Evolutionary conservation across 2,797 vertebrate species (phyloP).

Genomic region (Ctenosaura bakeri): DNA sequence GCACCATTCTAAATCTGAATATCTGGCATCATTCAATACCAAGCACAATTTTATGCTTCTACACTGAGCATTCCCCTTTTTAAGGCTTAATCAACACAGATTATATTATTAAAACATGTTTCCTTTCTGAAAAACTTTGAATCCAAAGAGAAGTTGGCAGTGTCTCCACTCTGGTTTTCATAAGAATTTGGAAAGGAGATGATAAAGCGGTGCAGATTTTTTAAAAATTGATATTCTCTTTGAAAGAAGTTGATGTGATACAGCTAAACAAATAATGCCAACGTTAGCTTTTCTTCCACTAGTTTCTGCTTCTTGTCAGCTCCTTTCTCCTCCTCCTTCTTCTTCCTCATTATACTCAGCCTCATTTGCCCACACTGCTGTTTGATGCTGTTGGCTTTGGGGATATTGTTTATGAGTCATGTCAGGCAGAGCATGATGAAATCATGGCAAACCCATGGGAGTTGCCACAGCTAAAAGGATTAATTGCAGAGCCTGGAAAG

Average conservation of each 20-base stretch:
- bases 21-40: no score
- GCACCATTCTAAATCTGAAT: neutral
- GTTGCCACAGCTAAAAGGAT: constrained; percentile 7
- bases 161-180: neutral
- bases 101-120: constrained; percentile 3
- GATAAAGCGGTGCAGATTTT: neutral
- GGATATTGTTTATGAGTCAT: constrained; percentile 5
- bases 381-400: constrained; percentile 23
- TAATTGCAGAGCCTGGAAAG: neutral
- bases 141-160: neutral
- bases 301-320: neutral
- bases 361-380: neutral
- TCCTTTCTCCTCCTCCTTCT: neutral
- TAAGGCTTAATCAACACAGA: constrained; percentile 4
- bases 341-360: neutral
- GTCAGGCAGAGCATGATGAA: constrained; percentile 5
- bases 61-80: neutral
- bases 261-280: constrained; percentile 4
- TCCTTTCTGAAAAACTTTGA: neutral
- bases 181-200: neutral
- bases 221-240: neutral
- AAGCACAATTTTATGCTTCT: neutral
- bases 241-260: neutral
- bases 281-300: neutral
- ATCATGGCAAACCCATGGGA: neutral